Evolutionary conservation across 2,113 vertebrate genomes (phyloP).

Genomic region (Hemiprocne comata): DNA sequence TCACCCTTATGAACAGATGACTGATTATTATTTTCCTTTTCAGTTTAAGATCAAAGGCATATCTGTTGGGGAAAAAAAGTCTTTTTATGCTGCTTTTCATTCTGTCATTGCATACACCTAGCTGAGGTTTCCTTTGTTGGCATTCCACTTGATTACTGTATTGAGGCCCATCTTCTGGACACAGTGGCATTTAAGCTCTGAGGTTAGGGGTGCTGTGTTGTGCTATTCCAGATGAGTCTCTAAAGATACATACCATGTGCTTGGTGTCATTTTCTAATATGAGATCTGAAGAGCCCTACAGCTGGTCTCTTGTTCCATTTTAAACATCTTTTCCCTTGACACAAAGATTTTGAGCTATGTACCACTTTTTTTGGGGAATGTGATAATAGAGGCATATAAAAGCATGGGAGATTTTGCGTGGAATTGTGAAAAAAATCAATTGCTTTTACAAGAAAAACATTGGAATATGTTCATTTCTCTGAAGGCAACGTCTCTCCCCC

Average conservation of each 20-base stretch:
- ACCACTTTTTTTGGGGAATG: background rate
- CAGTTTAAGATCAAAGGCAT: background rate
- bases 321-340: background rate
- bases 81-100: background rate
- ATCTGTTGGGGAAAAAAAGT: background rate
- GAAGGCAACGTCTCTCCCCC: background rate
- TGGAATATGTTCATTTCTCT: background rate
- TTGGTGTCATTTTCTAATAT: background rate
- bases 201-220: background rate
- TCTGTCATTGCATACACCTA: background rate
- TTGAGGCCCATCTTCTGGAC: background rate
- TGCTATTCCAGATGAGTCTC: accelerated
- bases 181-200: background rate
- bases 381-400: background rate
- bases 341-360: background rate
- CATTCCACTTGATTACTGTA: background rate
- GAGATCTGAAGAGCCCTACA: background rate
- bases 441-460: background rate
- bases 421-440: background rate
- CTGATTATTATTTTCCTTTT: background rate
- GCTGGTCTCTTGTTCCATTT: background rate
- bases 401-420: background rate
- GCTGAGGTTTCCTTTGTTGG: background rate
- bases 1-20: background rate
- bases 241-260: accelerated